Evolutionary conservation across 2,797 vertebrate species (phyloP), one percentile per base, ranked within the genome.

Genomic region (Ctenopoma kingsleyae): DNA sequence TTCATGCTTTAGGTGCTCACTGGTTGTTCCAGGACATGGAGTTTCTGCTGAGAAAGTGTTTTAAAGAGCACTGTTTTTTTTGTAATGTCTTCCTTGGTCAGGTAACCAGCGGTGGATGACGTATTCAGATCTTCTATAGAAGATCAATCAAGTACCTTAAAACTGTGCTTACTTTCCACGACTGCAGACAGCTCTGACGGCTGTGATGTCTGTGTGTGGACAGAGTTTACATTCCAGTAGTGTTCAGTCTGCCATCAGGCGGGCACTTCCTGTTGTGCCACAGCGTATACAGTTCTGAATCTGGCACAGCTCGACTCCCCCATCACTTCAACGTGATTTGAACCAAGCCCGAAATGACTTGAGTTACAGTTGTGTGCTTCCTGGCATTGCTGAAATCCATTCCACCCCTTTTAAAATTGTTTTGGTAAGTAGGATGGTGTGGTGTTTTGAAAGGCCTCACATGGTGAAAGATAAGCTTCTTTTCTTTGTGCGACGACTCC

Each of bases 381-480:
- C 67, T 82, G 83, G 46, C 79, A 72, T 81, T 41, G 63, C 83
- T 88, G 82, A 87, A 76, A 83, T 81, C 81, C 52, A 47, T 81
- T 81, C 85, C 76, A 61, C 47, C n/a, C 35, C 74, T 81, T 88
- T 82, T 78, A 51, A 85, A 80, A 87, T 86, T 87, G 89, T 86
- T 90, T 87, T 89, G 85, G 91, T 88, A 87, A 88, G 87, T 67
- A 68, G 71, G 79, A 80, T 70, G 50, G 80, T 19, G 72, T 55
- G 40, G 51, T 87, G 87, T 89, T 93, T 82, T 89, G 82, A 91
- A 87, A 88, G 76, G 74, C 82, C 75, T 83, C 40, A 13, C 67
- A 43, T 76, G 82, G 54, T 90, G 92, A 93, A 84, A 91, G 90
- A 94, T 66, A 25, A 61, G 72, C 79, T 73, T 73, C 80, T 82